Base-by-base conservation (phyloP, 2,888 invertebrate species). In the Aspidapion aeneum region DNA sequence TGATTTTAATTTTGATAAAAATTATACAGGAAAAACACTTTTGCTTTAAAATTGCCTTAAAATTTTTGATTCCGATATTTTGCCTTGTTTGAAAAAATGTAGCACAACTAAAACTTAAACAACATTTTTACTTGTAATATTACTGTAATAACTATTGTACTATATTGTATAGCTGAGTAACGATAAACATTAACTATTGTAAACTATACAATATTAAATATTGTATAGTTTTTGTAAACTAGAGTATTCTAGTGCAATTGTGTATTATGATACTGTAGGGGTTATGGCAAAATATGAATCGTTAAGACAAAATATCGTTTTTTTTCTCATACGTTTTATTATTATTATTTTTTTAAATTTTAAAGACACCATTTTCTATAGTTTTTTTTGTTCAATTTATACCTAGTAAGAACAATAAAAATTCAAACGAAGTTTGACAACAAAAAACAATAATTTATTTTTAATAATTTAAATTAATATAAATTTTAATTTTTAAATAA, bases 161-260 rank as follows among this genome's bases (percentile, higher is more conserved):
- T 71, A 71, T 67, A 66, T 68, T 68, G 65, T 72, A 74, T 74
- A 73, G 73, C 73, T 72, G 69, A 74, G 74, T 66, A 73, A 74
- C 35, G 12, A 35, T 35, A 12, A 35, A 35, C 35, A 35, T 35
- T 35, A 35, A 35, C 35, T 35, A 35, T 35, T 35, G 35, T 35
- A 35, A 12, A 7, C 12, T 35, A 12, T 35, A n/a, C n/a, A n/a
- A n/a, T n/a, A n/a, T n/a, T n/a, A n/a, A n/a, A n/a, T n/a, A n/a
- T n/a, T n/a, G n/a, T n/a, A n/a, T n/a, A n/a, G n/a, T n/a, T n/a
- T n/a, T n/a, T n/a, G n/a, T n/a, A n/a, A 35, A 35, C 35, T 35
- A 35, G 35, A 35, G 3, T 7, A 35, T 35, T 12, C 35, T 35
- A 35, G 74, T 73, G 70, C 74, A 68, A 71, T 73, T 72, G 69